A percentile compares a stretch with the other conserved stretches of the same genome.
These are phyloP conservation scores for Arbacia lixula DNA, from an alignment of 53 echinoderm and acorn worm species.

Conservation along the genomic window DNA sequence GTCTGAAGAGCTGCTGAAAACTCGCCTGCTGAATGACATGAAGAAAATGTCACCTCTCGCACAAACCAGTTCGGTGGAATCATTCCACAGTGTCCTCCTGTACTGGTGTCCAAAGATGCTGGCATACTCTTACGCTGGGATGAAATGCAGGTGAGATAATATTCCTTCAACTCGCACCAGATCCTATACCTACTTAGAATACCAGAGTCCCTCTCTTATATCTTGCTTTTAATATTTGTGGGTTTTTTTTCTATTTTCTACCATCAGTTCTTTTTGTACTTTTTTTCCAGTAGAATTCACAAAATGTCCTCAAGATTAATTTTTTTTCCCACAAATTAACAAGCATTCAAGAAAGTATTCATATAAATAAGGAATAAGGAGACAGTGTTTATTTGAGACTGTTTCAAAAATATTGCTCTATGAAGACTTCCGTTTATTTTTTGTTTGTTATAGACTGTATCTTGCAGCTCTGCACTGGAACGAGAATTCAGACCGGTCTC, in stretches of 20 bases:
- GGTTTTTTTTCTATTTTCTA: background rate
- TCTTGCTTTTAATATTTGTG: background rate
- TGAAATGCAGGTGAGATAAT: constrained; percentile 59
- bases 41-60: constrained; percentile 62
- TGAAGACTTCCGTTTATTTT: constrained; percentile 11
- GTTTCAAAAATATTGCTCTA: background rate
- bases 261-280: background rate
- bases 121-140: constrained; percentile 59
- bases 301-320: too few species aligned
- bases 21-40: constrained; percentile 27
- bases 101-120: constrained; percentile 71
- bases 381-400: background rate
- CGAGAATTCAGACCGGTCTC: constrained; percentile 57
- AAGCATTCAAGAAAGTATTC: background rate
- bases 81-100: constrained; percentile 51
- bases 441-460: constrained; percentile 21
- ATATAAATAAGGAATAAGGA: background rate
- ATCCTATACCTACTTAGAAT: background rate
- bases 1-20: constrained; percentile 1
- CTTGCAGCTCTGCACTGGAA: constrained; percentile 63
- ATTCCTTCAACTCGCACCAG: background rate
- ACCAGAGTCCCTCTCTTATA: background rate
- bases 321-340: too few species aligned
- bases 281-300: too few species aligned
- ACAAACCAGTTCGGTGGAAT: constrained; percentile 61